These are phyloP conservation scores for Tanypteryx hageni DNA, from an alignment of 2,888 invertebrate species.

Conservation along the genomic window DNA sequence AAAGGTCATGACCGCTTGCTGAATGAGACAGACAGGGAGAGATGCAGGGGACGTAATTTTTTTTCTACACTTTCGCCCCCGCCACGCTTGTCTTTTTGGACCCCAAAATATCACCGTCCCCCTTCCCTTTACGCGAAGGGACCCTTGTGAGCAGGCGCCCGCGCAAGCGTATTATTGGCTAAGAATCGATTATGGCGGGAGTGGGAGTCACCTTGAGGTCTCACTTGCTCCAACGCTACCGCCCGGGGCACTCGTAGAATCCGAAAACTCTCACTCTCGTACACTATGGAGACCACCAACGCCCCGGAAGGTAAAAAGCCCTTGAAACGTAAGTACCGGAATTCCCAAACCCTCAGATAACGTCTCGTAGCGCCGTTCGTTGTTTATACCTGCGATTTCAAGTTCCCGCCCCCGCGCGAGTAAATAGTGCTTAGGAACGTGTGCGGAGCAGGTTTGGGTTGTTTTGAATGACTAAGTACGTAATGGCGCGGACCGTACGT, in stretches of 20 bases:
- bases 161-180: not conserved
- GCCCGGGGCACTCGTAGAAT: not conserved
- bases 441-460: constrained; percentile 21
- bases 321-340: constrained; percentile 19
- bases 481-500: not conserved
- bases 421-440: not conserved
- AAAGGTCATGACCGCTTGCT: constrained; percentile 37
- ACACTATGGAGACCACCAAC: constrained; percentile 37
- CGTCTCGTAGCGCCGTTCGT: too few relatives aligned
- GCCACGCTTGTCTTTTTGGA: constrained; percentile 2
- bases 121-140: not conserved
- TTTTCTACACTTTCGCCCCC: constrained; percentile 12
- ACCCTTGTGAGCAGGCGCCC: not conserved
- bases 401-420: not conserved
- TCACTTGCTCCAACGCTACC: constrained; percentile 45
- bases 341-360: too few relatives aligned
- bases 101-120: constrained; percentile 52
- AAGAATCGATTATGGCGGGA: constrained; percentile 57
- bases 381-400: too few relatives aligned
- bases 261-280: not conserved
- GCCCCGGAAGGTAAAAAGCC: constrained; percentile 33
- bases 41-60: not conserved
- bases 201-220: constrained; percentile 51
- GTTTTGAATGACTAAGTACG: not conserved
- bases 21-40: not conserved